Percentiles rank a stretch among this genome's conserved stretches.
Evolutionary conservation across 2,113 vertebrate genomes (phyloP).

Genomic region (Sterrhoptilus dennistouni): DNA sequence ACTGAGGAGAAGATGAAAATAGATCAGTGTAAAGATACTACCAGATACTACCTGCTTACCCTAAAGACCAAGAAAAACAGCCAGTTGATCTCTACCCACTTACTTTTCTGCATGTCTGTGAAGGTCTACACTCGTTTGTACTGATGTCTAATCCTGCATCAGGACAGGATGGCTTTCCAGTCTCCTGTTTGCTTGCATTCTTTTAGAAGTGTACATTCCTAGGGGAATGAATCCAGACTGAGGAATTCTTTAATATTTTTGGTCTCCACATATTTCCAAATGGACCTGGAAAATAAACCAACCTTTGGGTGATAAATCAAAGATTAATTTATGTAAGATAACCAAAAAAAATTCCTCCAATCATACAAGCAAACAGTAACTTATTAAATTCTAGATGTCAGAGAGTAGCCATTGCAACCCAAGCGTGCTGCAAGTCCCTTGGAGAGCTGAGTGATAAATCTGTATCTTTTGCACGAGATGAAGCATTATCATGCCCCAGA

Average conservation of each 20-base stretch:
- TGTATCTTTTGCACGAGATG: conserved; percentile 14
- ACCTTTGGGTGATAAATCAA: not conserved
- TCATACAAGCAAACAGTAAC: not conserved
- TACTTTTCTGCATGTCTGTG: accelerated
- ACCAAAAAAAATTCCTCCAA: not conserved
- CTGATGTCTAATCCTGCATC: not conserved
- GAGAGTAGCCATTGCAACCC: not conserved
- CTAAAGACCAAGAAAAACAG: not conserved
- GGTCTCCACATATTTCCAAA: not conserved
- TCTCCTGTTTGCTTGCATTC: not conserved
- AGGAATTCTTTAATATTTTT: not conserved
- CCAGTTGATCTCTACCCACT: not conserved
- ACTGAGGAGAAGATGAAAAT: not conserved
- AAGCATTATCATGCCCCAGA: not conserved
- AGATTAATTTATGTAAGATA: conserved; percentile 5
- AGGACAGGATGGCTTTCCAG: not conserved
- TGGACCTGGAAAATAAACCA: conserved; percentile 28
- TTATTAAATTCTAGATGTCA: conserved; percentile 21
- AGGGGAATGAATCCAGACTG: not conserved
- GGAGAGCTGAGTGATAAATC: conserved; percentile 14
- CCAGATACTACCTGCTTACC: not conserved
- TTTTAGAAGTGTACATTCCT: not conserved
- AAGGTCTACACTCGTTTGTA: not conserved
- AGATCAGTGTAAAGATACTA: not conserved
- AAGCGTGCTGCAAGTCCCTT: not conserved